A percentile compares a stretch with the other conserved stretches of the same genome.
Conservation (phyloP, 2,113 vertebrate genomes). For the Xenotilapia flavipinnis region DNA sequence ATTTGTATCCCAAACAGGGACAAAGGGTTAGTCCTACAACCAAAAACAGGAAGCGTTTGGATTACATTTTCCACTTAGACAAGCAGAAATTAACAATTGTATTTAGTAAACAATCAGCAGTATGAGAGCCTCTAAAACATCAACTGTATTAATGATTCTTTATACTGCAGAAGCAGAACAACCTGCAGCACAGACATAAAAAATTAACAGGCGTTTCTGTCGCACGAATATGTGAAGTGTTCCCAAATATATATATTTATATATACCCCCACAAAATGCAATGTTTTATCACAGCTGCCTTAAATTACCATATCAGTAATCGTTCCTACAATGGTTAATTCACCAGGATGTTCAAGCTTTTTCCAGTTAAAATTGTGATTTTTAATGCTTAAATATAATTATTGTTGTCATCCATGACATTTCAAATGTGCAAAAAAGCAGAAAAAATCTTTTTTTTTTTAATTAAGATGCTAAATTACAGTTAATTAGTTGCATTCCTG, state of each 20-base stretch:
- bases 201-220: not conserved
- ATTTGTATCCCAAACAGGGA: slow-evolving; percentile 40
- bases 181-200: not conserved
- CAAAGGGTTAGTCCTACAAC: not conserved
- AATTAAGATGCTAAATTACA: not conserved
- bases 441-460: not conserved
- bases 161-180: too few relatives aligned
- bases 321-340: not conserved
- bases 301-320: not conserved
- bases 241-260: not conserved
- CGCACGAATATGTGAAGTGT: not conserved
- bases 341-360: not conserved
- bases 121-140: not conserved
- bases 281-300: not conserved
- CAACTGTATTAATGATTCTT: not conserved
- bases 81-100: not conserved
- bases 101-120: not conserved
- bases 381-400: not conserved
- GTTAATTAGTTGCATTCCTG: not conserved
- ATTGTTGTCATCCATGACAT: not conserved
- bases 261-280: not conserved
- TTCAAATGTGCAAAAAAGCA: not conserved
- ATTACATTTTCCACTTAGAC: not conserved
- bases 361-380: not conserved
- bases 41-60: not conserved